Evolutionary conservation across 2,888 invertebrate species (phyloP), one percentile per base, ranked within the genome.

Genomic region (Synergus umbraculus): DNA sequence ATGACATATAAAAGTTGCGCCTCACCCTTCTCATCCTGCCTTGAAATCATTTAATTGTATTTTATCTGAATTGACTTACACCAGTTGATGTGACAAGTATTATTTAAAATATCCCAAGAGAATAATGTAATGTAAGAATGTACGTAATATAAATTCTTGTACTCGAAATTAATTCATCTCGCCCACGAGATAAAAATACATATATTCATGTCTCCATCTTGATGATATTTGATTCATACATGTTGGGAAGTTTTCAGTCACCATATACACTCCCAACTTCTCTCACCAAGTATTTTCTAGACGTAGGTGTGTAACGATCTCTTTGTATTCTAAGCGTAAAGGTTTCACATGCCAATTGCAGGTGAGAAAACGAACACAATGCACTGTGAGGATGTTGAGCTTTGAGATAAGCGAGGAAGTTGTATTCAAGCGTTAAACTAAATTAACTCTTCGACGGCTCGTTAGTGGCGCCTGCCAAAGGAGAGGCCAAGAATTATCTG

Each of bases 401-500:
- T 83, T 76, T 79, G 79, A 86, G 88, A 89, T 87, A 88, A 89
- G 87, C 86, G 79, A 78, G 82, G 81, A 77, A 81, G 83, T 83
- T 81, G 83, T 83, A 82, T 84, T 84, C 84, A 84, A 79, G 85
- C 88, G 86, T 89, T 89, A 85, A 87, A 88, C 87, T 87, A 88
- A 89, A 89, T 89, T 87, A 86, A 86, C 86, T 83, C 84, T 85
- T 88, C 87, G 87, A 86, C 87, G 85, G 85, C 89, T 90, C 88
- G 89, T 90, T 90, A 90, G 87, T 82, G 85, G 82, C 73, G 82
- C 79, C 79, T 77, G 79, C 84, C 83, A 49, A 54, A 44, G 18
- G 15, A 49, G 8, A 69, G 12, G 29, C 60, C 77, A 82, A 83
- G 80, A 79, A 79, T 84, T 73, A 81, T 83, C 81, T 79, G 82